Conservation (phyloP, 1,140 invertebrate genomes). For the Charaxes varanes region DNA sequence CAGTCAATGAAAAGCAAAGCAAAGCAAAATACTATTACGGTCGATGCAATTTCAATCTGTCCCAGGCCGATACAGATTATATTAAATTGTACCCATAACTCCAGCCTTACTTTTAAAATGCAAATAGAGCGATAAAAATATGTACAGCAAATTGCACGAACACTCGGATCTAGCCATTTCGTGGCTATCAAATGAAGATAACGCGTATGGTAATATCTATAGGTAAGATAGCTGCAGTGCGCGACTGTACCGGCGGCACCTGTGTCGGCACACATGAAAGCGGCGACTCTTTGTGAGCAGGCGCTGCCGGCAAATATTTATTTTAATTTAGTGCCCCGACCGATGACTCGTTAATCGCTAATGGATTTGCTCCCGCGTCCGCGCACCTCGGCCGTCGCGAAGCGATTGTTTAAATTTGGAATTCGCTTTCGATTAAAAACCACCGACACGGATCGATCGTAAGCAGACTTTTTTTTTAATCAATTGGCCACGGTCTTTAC, state of each 20-base stretch:
- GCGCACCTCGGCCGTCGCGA: conserved; percentile 20
- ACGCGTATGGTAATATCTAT: conserved; percentile 4
- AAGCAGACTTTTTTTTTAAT: conserved; percentile 15
- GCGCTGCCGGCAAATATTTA: conserved; percentile 66
- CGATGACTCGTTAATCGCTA: conserved; percentile 65
- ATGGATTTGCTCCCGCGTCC: conserved; percentile 54
- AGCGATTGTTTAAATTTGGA: conserved; percentile 20
- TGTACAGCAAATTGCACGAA: conserved; percentile 10
- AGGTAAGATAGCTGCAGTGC: conserved; percentile 17
- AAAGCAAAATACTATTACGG: too few species aligned
- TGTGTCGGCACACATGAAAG: conserved; percentile 63
- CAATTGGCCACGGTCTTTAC: conserved; percentile 15
- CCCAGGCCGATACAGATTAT: too few species aligned
- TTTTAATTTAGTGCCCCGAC: conserved; percentile 64
- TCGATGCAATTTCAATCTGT: too few species aligned
- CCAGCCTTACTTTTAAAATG: conserved; percentile 7
- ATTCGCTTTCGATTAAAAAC: conserved; percentile 15
- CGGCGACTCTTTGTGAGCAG: conserved; percentile 33
- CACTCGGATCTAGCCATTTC: not conserved
- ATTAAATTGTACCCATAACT: too few species aligned
- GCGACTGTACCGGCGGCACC: conserved; percentile 43
- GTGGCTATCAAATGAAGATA: conserved; percentile 5
- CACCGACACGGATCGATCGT: too few species aligned
- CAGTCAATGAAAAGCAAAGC: too few species aligned
- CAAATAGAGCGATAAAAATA: conserved; percentile 12